Base-by-base conservation (phyloP, 1,140 invertebrate species). In the Augochlora pura region DNA sequence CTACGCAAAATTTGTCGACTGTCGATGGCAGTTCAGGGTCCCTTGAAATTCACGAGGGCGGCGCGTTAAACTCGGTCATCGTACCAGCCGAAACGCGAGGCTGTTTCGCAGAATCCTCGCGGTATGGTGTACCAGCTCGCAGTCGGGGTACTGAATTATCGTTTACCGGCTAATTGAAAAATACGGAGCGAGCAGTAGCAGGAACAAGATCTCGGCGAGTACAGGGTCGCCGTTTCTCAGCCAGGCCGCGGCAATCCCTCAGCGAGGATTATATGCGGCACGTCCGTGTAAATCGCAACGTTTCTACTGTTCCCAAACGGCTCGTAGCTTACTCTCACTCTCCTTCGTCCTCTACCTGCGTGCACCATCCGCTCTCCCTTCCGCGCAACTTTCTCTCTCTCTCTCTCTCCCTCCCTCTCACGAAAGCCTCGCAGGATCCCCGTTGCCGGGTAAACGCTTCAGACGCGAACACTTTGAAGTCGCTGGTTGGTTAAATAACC, bases 391-490 rank as follows among this genome's bases (percentile, higher is more conserved):
- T 12, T 14, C 42, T 12, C 42, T 46, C 10, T 54, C 16, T 54
- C 16, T 21, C 49, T 62, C 27, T 52, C 42, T 12, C 42, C 2
- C 10, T 54, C 16, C 32, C 32, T 1, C 49, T 62, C 27, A 46
- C 59, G 10, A 60, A 25, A 65, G 49, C 25, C 42, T 38, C 38
- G 52, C 74, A 42, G 54, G 70, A 68, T 78, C 73, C 80, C 49
- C 82, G 73, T 77, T 80, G 74, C 69, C 78, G 71, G 62, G 66
- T 81, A 89, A 89, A 86, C 86, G 74, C 67, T 84, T 85, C 72
- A 68, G 85, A 83, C 86, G 76, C 54, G 83, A 69, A 77, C 83
- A 84, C 86, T 88, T 88, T 87, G 85, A 87, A 88, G 83, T 88
- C 70, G 81, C 39, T 72, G 68, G 64, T 65, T 84, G 80, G 87